phyloP scores from a whole-genome alignment of 2,113 vertebrate genomes.

The Aplodontia rufa region DNA sequence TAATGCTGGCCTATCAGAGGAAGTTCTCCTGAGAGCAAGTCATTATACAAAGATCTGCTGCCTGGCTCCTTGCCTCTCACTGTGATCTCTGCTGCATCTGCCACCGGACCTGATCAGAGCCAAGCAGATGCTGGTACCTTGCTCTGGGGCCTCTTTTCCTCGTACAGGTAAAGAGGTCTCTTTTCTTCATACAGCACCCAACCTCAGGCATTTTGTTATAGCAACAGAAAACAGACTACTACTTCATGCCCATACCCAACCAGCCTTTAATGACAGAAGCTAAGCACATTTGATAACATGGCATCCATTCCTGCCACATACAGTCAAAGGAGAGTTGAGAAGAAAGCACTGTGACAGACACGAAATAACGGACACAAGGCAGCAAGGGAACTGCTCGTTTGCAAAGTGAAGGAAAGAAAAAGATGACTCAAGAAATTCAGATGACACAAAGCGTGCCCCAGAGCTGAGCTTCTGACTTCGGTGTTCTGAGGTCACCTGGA shows the following conservation, averaged over 20 bases:
- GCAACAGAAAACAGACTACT: background rate
- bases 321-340: background rate
- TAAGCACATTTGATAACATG: accelerated
- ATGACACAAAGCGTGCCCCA: background rate
- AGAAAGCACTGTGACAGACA: background rate
- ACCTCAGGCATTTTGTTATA: background rate
- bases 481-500: background rate
- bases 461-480: background rate
- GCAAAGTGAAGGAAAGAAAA: background rate
- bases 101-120: background rate
- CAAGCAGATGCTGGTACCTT: background rate
- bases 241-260: background rate
- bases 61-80: background rate
- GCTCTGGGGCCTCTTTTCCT: too few species aligned
- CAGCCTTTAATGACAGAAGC: background rate
- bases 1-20: background rate
- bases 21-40: background rate
- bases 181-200: background rate
- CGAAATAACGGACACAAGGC: background rate
- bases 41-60: too few species aligned
- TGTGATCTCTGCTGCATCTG: background rate
- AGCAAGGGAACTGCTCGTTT: background rate
- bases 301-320: background rate
- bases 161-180: background rate
- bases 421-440: background rate